Base-by-base conservation (phyloP, 2,888 invertebrate genomes). In the Volucella inanis region DNA sequence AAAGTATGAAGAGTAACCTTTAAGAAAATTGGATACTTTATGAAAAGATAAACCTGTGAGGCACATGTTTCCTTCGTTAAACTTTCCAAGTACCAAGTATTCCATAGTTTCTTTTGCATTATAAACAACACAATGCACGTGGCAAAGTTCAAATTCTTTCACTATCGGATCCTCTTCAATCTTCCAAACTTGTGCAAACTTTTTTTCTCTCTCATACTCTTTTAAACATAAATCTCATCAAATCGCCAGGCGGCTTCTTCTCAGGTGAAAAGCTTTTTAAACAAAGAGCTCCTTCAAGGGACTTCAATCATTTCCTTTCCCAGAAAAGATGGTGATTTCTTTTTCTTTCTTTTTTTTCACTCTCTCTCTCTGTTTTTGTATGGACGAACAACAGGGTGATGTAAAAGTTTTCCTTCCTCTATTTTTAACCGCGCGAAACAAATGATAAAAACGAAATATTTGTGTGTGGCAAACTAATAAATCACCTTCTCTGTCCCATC, bases 401-500 rank as follows among this genome's bases (percentile, higher is more conserved):
- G 68, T 70, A 76, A 84, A 83, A 68, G 45, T 79, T 74, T 78
- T 12, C 49, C 6, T 12, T 39, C 31, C 9, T n/a, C 15, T 15
- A 49, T 22, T 45, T 12, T 38, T 39, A 9, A 47, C 10, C 15
- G 18, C 52, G 62, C 52, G 62, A 61, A 70, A 68, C 12, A 43
- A 59, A 50, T 68, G 52, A 47, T 61, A 74, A 55, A 62, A 57
- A 41, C 12, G 10, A 62, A 62, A 84, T 75, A 55, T 74, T 80
- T 79, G 64, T 75, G 80, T 75, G 70, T 80, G 84, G 75, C 80
- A 84, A 84, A 84, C 84, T 80, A 85, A 85, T 85, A 85, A 85
- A 81, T 85, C 85, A 85, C 75, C 61, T 81, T 79, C 71, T 39
- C 65, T 71, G 64, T 47, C 18, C 43, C 70, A 55, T 75, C 43